Conservation (phyloP, 2,113 vertebrate species). For the Helogale parvula region DNA sequence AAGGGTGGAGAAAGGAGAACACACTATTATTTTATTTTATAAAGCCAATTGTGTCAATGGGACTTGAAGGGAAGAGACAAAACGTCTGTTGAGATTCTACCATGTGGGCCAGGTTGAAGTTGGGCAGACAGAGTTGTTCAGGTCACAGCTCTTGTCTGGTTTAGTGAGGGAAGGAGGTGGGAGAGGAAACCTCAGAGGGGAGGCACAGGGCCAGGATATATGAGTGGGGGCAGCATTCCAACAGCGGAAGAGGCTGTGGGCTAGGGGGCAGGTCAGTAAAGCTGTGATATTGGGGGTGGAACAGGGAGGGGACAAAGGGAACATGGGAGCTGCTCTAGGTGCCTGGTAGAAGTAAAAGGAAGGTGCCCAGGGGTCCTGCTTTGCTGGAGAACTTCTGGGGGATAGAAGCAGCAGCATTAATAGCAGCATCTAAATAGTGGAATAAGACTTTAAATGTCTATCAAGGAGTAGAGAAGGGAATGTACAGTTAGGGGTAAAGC, state of each 20-base stretch:
- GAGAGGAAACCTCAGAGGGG: background rate
- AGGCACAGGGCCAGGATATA: background rate
- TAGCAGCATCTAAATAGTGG: background rate
- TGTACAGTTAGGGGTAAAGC: background rate
- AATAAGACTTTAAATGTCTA: background rate
- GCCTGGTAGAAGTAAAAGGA: background rate
- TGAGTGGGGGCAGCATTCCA: background rate
- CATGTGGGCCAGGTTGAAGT: background rate
- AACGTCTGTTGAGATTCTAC: background rate
- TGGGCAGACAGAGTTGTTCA: background rate
- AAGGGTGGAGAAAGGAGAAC: background rate
- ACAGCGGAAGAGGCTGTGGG: background rate
- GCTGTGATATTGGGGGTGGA: background rate
- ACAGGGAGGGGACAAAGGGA: no score
- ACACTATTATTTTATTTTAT: background rate
- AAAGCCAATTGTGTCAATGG: background rate
- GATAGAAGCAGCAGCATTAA: background rate
- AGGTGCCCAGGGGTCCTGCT: background rate
- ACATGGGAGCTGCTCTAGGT: background rate
- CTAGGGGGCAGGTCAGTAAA: background rate
- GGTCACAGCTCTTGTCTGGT: background rate
- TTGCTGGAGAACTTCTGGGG: background rate
- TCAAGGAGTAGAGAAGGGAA: background rate
- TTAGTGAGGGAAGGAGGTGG: background rate
- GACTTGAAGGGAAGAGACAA: background rate